phyloP scores from a whole-genome alignment of 2,888 invertebrate genomes.

The Chorisops tibialis region DNA sequence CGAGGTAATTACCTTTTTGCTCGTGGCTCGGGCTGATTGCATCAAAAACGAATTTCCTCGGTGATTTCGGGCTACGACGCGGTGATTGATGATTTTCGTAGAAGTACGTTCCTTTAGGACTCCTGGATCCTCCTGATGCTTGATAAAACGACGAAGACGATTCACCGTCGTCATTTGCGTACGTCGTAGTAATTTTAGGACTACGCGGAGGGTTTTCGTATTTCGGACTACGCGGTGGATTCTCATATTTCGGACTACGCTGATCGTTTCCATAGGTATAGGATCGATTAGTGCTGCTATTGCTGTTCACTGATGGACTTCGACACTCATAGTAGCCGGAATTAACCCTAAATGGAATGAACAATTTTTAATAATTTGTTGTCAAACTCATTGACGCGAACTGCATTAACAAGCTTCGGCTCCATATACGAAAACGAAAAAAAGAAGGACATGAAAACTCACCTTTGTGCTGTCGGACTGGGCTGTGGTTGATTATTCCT shows the following conservation, averaged over 20 bases:
- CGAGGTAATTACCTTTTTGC: conserved; percentile 30
- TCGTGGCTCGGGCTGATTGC: conserved; percentile 46
- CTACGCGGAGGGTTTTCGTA: conserved; percentile 46
- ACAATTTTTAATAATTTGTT: too few species aligned
- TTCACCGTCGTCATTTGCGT: conserved; percentile 46
- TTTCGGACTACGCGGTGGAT: conserved; percentile 38
- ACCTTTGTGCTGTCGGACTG: conserved; percentile 49
- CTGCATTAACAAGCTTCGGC: too few species aligned
- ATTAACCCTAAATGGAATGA: not conserved
- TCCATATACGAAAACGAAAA: not conserved
- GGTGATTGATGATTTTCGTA: conserved; percentile 38
- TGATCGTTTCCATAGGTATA: conserved; percentile 28
- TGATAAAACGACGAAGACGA: conserved; percentile 46
- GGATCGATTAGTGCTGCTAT: conserved; percentile 29
- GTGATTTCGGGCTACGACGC: conserved; percentile 57
- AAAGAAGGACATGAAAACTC: conserved; percentile 25
- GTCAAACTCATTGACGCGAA: too few species aligned
- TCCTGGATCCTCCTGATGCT: conserved; percentile 42
- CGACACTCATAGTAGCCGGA: conserved; percentile 17
- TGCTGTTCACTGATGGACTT: conserved; percentile 10
- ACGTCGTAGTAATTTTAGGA: conserved; percentile 51
- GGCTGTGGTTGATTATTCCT: conserved; percentile 39
- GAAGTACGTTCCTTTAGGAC: conserved; percentile 37
- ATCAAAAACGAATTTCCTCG: conserved; percentile 60
- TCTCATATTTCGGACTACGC: conserved; percentile 40